Base-by-base conservation (phyloP, 2,113 vertebrate genomes). In the Poecilia latipinna region DNA sequence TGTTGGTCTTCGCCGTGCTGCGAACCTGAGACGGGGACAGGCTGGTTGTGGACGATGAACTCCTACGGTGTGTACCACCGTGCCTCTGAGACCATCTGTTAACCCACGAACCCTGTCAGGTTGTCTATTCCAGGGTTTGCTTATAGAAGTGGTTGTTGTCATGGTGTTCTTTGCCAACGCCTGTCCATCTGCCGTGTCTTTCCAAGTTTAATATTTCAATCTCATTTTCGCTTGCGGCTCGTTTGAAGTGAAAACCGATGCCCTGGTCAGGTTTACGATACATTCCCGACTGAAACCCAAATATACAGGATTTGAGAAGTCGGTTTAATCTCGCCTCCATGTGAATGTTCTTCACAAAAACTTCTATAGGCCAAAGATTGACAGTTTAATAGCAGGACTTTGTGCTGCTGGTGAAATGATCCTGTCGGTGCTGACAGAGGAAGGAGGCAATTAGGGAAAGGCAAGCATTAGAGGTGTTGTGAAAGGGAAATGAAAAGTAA, bases 401-500 rank as follows among this genome's bases (percentile, higher is more conserved):
- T 76, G 62, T 65, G 75, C 32, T 26, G 8, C 61, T 29, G 65
- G 74, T 26, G 35, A 42, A 77, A 61, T 44, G 70, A 77, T 67
- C 72, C 75, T 1, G 13, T 77, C 17, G 24, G 51, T 26, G 65
- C 65, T 29, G 54, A 61, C 70, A 24, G 61, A 61, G n/a, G 39
- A 63, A 32, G 74, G 28, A 28, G 75, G 72, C 63, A 65, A 48
- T 78, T 35, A 33, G 71, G 60, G 48, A 8, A 62, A 76, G 28
- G 65, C 79, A 72, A 84, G 66, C 79, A 68, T 33, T 8, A 39
- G 73, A 70, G 29, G 68, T 83, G 82, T 78, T 85, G 80, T 87
- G 61, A 63, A 86, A 84, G 77, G 90, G 90, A 89, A 90, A 87
- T 90, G 74, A 87, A 80, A 80, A 88, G 74, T 80, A 87, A 87